These are phyloP conservation scores for Melanerpes aurifrons DNA, from an alignment of 2,113 vertebrate genomes.

Conservation along the genomic window DNA sequence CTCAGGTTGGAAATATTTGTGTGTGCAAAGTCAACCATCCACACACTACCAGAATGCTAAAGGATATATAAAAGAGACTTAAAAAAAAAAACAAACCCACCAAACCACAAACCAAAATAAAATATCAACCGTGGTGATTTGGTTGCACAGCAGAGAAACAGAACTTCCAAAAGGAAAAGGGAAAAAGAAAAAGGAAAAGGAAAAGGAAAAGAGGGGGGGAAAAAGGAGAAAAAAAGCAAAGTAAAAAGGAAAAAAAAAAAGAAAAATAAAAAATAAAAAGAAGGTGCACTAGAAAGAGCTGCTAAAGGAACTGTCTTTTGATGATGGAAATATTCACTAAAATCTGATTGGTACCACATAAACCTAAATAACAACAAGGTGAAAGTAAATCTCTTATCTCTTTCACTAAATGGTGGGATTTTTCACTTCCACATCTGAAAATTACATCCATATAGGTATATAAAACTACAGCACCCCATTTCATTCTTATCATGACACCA, in stretches of 20 bases:
- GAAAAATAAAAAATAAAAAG: neutral
- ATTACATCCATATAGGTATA: neutral
- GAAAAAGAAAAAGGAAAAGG: too few relatives aligned
- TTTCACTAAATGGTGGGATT: neutral
- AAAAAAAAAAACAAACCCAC: neutral
- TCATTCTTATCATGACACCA: neutral
- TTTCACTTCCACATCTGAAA: neutral
- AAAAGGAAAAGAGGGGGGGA: too few relatives aligned
- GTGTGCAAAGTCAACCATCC: neutral
- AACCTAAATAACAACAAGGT: neutral
- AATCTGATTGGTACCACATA: neutral
- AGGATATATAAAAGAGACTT: neutral
- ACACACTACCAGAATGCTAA: neutral
- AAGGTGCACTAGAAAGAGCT: neutral
- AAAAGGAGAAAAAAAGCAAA: too few relatives aligned
- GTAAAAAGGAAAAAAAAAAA: too few relatives aligned
- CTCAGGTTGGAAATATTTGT: neutral
- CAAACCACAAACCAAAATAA: too few relatives aligned
- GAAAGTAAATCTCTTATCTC: neutral
- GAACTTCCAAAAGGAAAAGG: neutral
- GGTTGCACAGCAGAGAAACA: neutral
- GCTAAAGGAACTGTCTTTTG: neutral
- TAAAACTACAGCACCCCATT: neutral
- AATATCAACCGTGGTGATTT: neutral
- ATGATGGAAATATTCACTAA: neutral